Percentiles rank a stretch among this genome's conserved stretches.
Conservation (phyloP, 2,113 vertebrate genomes). For the Clarias magur region DNA sequence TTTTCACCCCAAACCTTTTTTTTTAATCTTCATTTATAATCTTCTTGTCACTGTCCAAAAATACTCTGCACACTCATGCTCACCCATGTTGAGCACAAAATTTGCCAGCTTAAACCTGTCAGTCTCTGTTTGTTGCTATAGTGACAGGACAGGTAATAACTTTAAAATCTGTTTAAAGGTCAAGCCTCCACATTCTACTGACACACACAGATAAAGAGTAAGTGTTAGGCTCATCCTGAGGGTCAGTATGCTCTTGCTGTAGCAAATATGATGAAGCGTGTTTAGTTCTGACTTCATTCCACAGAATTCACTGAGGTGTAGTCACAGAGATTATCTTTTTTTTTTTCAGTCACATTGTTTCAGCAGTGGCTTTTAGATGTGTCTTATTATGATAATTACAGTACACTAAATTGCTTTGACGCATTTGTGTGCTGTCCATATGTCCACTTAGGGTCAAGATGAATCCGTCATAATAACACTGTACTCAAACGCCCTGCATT, state of each 20-base stretch:
- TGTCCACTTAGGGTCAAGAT: neutral
- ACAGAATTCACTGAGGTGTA: neutral
- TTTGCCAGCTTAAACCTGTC: neutral
- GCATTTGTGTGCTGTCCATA: neutral
- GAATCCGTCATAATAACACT: conserved; percentile 3
- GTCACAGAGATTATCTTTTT: neutral
- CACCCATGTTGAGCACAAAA: neutral
- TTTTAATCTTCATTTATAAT: neutral
- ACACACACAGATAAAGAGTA: neutral
- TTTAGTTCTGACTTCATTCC: neutral
- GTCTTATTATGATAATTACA: conserved; percentile 4
- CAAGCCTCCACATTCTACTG: neutral
- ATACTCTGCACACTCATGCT: neutral
- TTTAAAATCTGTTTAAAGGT: neutral
- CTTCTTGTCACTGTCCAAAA: neutral
- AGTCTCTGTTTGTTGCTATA: conserved; percentile 12
- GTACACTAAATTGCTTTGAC: conserved; percentile 4
- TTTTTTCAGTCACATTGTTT: neutral
- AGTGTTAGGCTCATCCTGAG: neutral
- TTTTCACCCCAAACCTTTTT: neutral
- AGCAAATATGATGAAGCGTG: neutral
- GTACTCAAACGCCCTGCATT: neutral
- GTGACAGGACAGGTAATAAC: neutral
- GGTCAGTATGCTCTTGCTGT: neutral
- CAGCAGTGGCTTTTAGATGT: conserved; percentile 7